Base-by-base conservation (phyloP, 2,888 invertebrate species). In the Nephrotoma appendiculata region DNA sequence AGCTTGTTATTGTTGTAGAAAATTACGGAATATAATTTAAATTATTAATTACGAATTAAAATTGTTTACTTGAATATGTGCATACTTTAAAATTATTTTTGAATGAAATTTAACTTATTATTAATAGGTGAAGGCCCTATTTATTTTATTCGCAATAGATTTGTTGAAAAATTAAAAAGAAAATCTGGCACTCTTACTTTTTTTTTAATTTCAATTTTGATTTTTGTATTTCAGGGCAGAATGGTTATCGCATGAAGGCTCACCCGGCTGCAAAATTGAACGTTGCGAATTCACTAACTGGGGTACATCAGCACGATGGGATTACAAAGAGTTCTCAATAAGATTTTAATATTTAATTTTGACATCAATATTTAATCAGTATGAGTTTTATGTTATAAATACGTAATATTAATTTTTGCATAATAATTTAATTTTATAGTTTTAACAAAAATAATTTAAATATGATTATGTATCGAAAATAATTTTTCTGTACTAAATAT, bases 231-330 rank as follows among this genome's bases (percentile, higher is more conserved):
- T 92, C 92, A 98, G 97, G 96, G 93, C 96, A 87, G 93, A 95
- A 87, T 98, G 97, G 97, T 92, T 98, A 88, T 94, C 95, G 71
- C 95, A 94, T 86, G 95, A 95, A 0, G 97, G 97, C 0, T 96
- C 97, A 86, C 97, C 97, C 0, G 97, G 96, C 88, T 95, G 96
- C 90, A 94, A 96, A 91, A 96, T 98, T 88, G 96, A 97, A 89
- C 95, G 94, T 88, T 96, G 96, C 89, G 96, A 96, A 89, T 93
- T 97, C 86, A 93, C 93, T 87, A 97, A 97, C 91, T 95, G 96
- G 94, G 95, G 96, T 90, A 95, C 95, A 89, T 92, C 97, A 85
- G 93, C 90, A 87, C 92, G 93, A 88, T 90, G 93, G 84, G 93
- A 93, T 87, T 94, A 96, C 91, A 94, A 94, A 89, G 95, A 95